A percentile compares a stretch with the other conserved stretches of the same genome.
phyloP scores from a whole-genome alignment of 2,888 invertebrate species.

The Thymelicus acteon region DNA sequence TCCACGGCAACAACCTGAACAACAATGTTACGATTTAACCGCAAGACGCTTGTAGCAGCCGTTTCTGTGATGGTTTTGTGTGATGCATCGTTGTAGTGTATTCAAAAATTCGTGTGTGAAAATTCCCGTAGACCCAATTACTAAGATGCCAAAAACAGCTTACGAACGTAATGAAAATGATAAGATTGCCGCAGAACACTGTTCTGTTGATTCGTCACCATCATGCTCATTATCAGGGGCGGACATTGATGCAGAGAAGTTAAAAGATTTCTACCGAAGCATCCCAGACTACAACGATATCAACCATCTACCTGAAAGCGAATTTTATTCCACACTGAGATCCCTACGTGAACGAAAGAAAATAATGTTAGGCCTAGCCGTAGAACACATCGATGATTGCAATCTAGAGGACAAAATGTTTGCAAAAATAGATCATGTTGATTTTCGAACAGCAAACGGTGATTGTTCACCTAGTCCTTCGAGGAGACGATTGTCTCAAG shows the following conservation, averaged over 20 bases:
- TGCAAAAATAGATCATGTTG: constrained; percentile 45
- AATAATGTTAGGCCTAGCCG: constrained; percentile 69
- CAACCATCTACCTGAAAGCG: constrained; percentile 89
- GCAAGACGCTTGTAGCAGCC: neutral
- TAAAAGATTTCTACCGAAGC: constrained; percentile 90
- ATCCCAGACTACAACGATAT: constrained; percentile 93
- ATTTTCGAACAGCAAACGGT: constrained; percentile 41
- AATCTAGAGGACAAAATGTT: constrained; percentile 42
- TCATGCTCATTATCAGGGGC: constrained; percentile 60
- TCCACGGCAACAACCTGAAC: constrained; percentile 41
- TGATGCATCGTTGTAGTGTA: constrained; percentile 85
- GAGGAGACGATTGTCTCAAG: constrained; percentile 28
- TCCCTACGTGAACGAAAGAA: constrained; percentile 87
- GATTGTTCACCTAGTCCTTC: constrained; percentile 17
- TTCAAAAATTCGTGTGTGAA: constrained; percentile 90
- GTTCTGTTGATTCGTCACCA: constrained; percentile 69
- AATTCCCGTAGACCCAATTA: constrained; percentile 89
- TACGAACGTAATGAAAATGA: constrained; percentile 86
- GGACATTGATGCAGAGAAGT: constrained; percentile 82
- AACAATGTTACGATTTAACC: constrained; percentile 31
- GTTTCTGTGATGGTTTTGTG: constrained; percentile 44
- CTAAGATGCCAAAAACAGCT: constrained; percentile 88
- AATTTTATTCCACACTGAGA: constrained; percentile 90
- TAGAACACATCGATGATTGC: constrained; percentile 63
- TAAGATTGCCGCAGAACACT: constrained; percentile 63